Evolutionary conservation across 1,140 invertebrate species (phyloP), one percentile per base, ranked within the genome.

Genomic region (Thaumatotibia leucotreta): DNA sequence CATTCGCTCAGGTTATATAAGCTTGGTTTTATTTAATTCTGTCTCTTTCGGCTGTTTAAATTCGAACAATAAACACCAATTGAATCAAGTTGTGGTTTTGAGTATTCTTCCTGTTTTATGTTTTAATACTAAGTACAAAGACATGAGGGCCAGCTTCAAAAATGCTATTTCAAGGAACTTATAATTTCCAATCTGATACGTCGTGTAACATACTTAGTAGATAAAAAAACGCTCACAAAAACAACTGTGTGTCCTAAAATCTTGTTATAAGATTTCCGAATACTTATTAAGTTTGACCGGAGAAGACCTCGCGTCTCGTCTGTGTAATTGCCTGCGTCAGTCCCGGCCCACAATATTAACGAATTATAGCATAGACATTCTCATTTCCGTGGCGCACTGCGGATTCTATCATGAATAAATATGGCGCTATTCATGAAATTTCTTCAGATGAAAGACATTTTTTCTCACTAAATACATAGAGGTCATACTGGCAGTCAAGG

Each of bases 351-450:
- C 52, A 54, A 29, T 54, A 54, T 54, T 29, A 54, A 54, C 23
- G 52, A 54, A 54, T 54, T 54, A 54, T 45, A 66, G 68, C 70
- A 68, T 69, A 65, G 65, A 72, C 45, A 68, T 32, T 64, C 22
- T 66, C 66, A 69, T 72, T 63, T 65, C 35, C 58, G 33, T 35
- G 65, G 62, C 65, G 67, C 63, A 69, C 50, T 72, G 64, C 67
- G 63, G 54, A 64, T 58, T 39, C 70, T 61, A 65, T 63, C 49
- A 67, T 72, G 67, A 72, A 72, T 72, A 72, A 72, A 69, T 72
- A 69, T 72, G 64, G 64, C 65, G 66, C 35, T 45, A 68, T 68
- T 68, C 66, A 72, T 68, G 64, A 66, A 66, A 68, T 68, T 72
- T 66, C 45, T 54, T 61, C 24, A 27, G 39, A 23, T 24, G 66